Evolutionary conservation across 2,888 invertebrate genomes (phyloP).

Genomic region (Adelphocoris suturalis): DNA sequence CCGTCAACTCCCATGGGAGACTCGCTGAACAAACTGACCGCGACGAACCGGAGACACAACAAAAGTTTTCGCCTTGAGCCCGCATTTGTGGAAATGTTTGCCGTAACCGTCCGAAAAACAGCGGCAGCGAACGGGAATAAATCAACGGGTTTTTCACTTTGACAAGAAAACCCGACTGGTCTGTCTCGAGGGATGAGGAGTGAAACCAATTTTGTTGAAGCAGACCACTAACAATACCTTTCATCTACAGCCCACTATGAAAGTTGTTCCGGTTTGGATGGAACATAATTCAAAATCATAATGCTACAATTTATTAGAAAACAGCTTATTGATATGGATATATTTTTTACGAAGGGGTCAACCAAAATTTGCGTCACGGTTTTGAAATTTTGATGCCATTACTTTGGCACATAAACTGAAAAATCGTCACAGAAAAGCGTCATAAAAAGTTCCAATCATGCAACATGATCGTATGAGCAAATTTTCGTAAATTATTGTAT

Average conservation of each 20-base stretch:
- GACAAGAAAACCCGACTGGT: not conserved
- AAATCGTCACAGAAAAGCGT: no score
- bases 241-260: no score
- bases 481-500: no score
- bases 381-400: no score
- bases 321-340: not conserved
- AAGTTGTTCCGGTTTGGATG: no score
- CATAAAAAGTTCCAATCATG: no score
- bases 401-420: no score
- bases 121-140: not conserved
- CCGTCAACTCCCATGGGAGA: not conserved
- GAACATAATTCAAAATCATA: not conserved
- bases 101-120: constrained; percentile 31
- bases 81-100: constrained; percentile 4
- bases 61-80: constrained; percentile 6
- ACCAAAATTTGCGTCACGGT: no score
- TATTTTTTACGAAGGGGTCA: no score
- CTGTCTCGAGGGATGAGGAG: not conserved
- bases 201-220: not conserved
- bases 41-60: constrained; percentile 23
- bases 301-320: not conserved
- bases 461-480: no score
- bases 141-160: constrained; percentile 38
- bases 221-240: not conserved
- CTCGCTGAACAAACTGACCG: constrained; percentile 1